Evolutionary conservation across 92 coral and sea anemone genomes (phyloP).

Genomic region (Palythoa grandiflora): DNA sequence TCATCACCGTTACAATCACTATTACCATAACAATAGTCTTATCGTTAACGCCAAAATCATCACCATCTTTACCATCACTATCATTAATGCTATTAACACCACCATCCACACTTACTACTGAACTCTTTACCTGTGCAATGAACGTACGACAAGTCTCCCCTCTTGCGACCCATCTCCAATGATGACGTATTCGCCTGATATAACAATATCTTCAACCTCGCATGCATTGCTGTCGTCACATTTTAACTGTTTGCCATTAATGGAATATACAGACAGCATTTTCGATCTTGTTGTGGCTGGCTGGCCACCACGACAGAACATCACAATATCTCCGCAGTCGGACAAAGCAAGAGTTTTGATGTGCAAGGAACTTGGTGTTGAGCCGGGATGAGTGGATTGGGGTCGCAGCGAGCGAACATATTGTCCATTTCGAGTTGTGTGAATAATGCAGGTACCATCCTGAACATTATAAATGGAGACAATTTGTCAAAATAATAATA

Average conservation of each 20-base stretch:
- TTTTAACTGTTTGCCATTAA: slow-evolving; percentile 83
- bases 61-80: no score
- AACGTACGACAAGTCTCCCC: slow-evolving; percentile 82
- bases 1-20: no score
- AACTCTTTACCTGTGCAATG: slow-evolving; percentile 72
- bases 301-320: slow-evolving; percentile 60
- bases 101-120: not conserved
- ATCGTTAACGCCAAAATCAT: no score
- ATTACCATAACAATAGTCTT: no score
- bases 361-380: slow-evolving; percentile 62
- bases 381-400: slow-evolving; percentile 42
- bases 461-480: slow-evolving; percentile 11
- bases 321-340: slow-evolving; percentile 83
- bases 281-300: slow-evolving; percentile 36
- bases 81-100: not conserved
- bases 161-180: slow-evolving; percentile 64
- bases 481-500: no score
- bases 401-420: slow-evolving; percentile 85
- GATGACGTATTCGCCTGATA: slow-evolving; percentile 74
- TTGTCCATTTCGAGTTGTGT: slow-evolving; percentile 93
- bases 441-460: slow-evolving; percentile 90
- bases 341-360: slow-evolving; percentile 80
- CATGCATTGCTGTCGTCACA: slow-evolving; percentile 69
- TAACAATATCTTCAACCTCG: slow-evolving; percentile 69
- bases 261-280: slow-evolving; percentile 79